phyloP scores from a whole-genome alignment of 2,888 invertebrate species.

The Mallateleia sp. region DNA sequence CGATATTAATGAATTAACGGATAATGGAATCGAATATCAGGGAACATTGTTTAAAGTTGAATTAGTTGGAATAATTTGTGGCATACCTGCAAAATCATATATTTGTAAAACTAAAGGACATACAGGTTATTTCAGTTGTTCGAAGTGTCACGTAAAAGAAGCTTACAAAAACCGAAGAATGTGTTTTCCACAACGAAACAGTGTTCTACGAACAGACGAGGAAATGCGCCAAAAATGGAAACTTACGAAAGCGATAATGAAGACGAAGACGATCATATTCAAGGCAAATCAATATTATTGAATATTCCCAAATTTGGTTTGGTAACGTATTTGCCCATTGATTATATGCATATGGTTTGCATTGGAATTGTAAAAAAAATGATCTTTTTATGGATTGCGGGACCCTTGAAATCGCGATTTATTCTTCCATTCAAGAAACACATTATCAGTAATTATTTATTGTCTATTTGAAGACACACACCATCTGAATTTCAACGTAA shows the following conservation, averaged over 20 bases:
- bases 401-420: background rate
- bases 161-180: slow-evolving; percentile 28
- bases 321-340: slow-evolving; percentile 35
- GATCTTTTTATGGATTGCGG: background rate
- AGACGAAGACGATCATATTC: slow-evolving; percentile 21
- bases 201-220: slow-evolving; percentile 23
- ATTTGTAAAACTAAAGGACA: slow-evolving; percentile 43
- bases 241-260: background rate
- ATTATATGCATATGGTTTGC: slow-evolving; percentile 40
- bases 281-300: slow-evolving; percentile 40
- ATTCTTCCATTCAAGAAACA: background rate
- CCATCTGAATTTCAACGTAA: slow-evolving; percentile 51
- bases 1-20: no score
- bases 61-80: slow-evolving; percentile 41
- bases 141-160: slow-evolving; percentile 52
- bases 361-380: slow-evolving; percentile 46
- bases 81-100: slow-evolving; percentile 57
- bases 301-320: slow-evolving; percentile 47
- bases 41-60: no score
- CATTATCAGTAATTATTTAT: slow-evolving; percentile 17
- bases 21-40: no score
- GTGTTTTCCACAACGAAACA: slow-evolving; percentile 29
- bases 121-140: slow-evolving; percentile 43
- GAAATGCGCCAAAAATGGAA: slow-evolving; percentile 28
- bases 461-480: slow-evolving; percentile 16